These are phyloP conservation scores for Neodiprion fabricii DNA, from an alignment of 1,140 invertebrate species.

Conservation along the genomic window DNA sequence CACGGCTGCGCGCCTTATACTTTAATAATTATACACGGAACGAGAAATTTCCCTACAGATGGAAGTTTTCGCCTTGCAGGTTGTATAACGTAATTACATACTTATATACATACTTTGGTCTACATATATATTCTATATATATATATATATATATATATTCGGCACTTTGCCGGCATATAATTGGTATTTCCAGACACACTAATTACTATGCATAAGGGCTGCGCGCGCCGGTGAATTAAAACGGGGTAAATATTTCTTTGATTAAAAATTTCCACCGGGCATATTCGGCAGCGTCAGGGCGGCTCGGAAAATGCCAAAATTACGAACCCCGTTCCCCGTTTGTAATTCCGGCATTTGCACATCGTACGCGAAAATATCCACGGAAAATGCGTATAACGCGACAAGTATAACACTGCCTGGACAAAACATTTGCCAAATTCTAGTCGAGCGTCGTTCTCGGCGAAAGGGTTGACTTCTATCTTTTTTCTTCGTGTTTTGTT, in stretches of 20 bases:
- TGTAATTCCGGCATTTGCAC: too few species aligned
- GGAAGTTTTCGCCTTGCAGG: constrained; percentile 52
- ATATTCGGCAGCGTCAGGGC: not conserved
- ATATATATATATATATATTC: too few species aligned
- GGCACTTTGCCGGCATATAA: not conserved
- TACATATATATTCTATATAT: not conserved
- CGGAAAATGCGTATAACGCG: too few species aligned
- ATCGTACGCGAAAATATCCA: too few species aligned
- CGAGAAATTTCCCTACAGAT: constrained; percentile 60
- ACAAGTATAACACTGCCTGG: too few species aligned
- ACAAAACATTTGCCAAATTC: too few species aligned
- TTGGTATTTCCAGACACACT: constrained; percentile 24
- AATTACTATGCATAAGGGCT: constrained; percentile 30
- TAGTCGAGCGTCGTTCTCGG: not conserved
- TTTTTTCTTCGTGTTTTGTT: too few species aligned
- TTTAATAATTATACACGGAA: constrained; percentile 54
- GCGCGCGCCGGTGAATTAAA: constrained; percentile 5
- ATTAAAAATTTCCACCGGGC: not conserved
- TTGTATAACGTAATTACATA: not conserved
- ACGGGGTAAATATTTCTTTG: not conserved
- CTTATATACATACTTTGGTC: not conserved
- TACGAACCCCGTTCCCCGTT: not conserved
- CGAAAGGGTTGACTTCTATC: not conserved
- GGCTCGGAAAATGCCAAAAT: not conserved
- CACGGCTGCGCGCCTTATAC: not conserved